A percentile compares a stretch with the other conserved stretches of the same genome.
phyloP scores from a whole-genome alignment of 2,797 vertebrate species.

The Protonibea diacanthus region DNA sequence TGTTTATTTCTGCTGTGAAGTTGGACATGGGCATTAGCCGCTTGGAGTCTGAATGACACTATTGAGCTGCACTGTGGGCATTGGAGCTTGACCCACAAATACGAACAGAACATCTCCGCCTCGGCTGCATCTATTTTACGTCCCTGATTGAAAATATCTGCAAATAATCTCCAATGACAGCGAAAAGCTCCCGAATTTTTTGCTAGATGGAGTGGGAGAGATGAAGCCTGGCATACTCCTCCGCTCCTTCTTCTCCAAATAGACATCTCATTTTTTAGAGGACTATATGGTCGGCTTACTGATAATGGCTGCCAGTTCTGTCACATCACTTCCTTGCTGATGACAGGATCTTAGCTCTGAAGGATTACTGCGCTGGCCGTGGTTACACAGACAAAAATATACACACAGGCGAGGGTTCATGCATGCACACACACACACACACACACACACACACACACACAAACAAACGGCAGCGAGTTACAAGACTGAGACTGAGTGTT shows the following conservation, averaged over 20 bases:
- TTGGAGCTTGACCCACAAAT: background rate
- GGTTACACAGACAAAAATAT: conserved; percentile 24
- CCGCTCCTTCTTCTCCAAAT: conserved; percentile 28
- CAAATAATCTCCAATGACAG: background rate
- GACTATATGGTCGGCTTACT: conserved; percentile 28
- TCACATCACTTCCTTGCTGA: conserved; percentile 48
- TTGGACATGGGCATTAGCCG: background rate
- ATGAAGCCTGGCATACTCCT: conserved; percentile 10
- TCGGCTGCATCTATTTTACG: background rate
- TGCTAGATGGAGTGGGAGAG: conserved; percentile 18
- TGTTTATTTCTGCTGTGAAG: too few species aligned
- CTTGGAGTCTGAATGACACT: too few species aligned
- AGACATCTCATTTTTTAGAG: conserved; percentile 31
- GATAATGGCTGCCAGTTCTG: conserved; percentile 63
- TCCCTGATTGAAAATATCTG: conserved; percentile 11
- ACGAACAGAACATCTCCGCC: background rate
- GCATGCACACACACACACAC: conserved; percentile 20
- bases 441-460: conserved; percentile 26
- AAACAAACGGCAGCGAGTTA: conserved; percentile 32
- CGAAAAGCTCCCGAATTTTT: conserved; percentile 8
- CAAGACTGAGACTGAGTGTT: conserved; percentile 48
- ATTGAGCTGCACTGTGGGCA: background rate
- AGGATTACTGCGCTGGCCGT: conserved; percentile 43
- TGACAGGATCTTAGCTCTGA: conserved; percentile 55
- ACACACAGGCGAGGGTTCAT: conserved; percentile 15